Evolutionary conservation across 2,888 invertebrate species (phyloP).

Genomic region (Cyclophora punctaria): DNA sequence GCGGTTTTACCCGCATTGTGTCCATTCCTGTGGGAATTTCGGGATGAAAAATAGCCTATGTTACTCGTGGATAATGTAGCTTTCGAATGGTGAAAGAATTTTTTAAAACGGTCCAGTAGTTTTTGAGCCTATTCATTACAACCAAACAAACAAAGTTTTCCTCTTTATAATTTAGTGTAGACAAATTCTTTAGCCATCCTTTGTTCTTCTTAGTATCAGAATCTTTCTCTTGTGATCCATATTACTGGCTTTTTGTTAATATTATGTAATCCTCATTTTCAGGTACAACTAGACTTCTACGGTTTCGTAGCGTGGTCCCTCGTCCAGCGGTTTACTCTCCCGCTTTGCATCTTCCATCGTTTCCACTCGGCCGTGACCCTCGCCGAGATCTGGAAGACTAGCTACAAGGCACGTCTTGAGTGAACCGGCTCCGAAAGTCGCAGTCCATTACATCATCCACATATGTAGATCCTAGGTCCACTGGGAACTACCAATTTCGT

Average conservation of each 20-base stretch:
- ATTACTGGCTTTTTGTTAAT: background rate
- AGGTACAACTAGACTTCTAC: conserved; percentile 91
- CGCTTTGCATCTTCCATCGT: conserved; percentile 96
- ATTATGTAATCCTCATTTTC: conserved; percentile 15
- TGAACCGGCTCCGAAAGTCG: conserved; percentile 62
- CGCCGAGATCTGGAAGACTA: conserved; percentile 97
- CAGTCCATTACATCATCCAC: conserved; percentile 35
- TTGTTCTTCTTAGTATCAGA: no score
- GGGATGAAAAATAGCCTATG: no score
- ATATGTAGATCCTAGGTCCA: conserved; percentile 23
- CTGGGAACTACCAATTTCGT: conserved; percentile 54
- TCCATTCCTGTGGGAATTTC: no score
- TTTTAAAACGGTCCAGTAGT: no score
- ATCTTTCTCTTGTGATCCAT: no score
- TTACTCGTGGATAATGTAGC: no score
- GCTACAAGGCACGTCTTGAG: conserved; percentile 92
- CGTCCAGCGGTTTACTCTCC: conserved; percentile 93
- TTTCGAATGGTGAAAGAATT: no score
- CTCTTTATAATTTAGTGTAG: no score
- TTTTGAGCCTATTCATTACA: no score
- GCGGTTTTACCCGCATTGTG: no score
- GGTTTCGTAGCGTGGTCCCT: conserved; percentile 95
- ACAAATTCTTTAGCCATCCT: no score
- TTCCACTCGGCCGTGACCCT: conserved; percentile 96
- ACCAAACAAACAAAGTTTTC: no score